A percentile compares a stretch with the other conserved stretches of the same genome.
phyloP scores from a whole-genome alignment of 1,140 invertebrate species.

The Drosophila nebulosa region DNA sequence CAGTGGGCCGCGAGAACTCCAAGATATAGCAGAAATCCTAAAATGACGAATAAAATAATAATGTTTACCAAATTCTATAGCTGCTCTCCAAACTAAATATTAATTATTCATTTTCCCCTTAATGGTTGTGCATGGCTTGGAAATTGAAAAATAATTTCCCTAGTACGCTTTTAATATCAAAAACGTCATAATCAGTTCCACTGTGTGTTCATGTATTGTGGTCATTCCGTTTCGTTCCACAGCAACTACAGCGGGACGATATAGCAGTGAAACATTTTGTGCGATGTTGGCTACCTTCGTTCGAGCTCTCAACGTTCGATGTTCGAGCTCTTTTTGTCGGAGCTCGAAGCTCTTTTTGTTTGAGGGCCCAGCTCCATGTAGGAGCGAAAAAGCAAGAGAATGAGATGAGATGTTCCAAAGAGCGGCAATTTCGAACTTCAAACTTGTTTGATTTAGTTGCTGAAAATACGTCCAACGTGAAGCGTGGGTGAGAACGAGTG shows the following conservation, averaged over 20 bases:
- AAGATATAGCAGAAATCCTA: neutral
- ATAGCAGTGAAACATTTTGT: constrained; percentile 50
- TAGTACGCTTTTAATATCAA: neutral
- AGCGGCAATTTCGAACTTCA: no score
- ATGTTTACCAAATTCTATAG: no score
- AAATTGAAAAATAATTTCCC: neutral
- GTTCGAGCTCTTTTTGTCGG: no score
- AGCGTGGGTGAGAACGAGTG: neutral
- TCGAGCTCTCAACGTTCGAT: no score
- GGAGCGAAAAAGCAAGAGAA: no score
- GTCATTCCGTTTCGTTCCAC: constrained; percentile 28
- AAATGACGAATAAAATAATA: neutral
- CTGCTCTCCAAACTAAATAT: no score
- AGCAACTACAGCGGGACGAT: constrained; percentile 25
- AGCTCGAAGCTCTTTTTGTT: no score
- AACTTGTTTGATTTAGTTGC: constrained; percentile 47
- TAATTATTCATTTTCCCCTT: no score
- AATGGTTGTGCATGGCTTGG: no score
- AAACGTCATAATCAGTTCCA: neutral
- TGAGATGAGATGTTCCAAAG: no score
- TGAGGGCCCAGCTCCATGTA: no score
- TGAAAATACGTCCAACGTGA: constrained; percentile 27
- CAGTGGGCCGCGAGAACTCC: neutral
- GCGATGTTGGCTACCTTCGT: no score
- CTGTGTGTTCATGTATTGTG: constrained; percentile 16